Percentiles rank a stretch among this genome's conserved stretches.
These are phyloP conservation scores for Protomyctophum bolini DNA, from an alignment of 2,113 vertebrate genomes.

Conservation along the genomic window DNA sequence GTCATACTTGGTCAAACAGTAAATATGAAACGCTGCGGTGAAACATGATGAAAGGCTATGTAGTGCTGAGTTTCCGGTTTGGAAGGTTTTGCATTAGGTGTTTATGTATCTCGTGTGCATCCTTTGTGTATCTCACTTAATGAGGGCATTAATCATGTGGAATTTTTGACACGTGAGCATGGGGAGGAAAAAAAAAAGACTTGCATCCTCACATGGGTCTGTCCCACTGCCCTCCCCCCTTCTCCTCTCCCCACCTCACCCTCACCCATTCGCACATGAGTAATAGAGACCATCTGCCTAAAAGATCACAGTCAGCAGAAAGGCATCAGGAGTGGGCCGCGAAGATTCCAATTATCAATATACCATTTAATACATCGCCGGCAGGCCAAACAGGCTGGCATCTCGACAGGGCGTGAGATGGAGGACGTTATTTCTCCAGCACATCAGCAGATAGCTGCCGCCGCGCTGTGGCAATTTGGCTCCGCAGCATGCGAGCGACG, in stretches of 20 bases:
- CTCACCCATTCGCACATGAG: conserved; percentile 55
- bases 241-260: too few relatives aligned
- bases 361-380: conserved; percentile 74
- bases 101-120: too few relatives aligned
- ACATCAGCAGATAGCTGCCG: conserved; percentile 66
- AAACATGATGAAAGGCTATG: too few relatives aligned
- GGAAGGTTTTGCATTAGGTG: too few relatives aligned
- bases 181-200: too few relatives aligned
- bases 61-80: too few relatives aligned
- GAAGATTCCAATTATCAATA: conserved; percentile 81
- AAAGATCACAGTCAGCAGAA: conserved; percentile 77
- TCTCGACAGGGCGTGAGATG: conserved; percentile 64
- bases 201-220: too few relatives aligned
- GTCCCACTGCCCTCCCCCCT: background rate
- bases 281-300: conserved; percentile 73
- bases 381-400: conserved; percentile 68
- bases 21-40: too few relatives aligned
- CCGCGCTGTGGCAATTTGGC: conserved; percentile 61
- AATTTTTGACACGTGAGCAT: too few relatives aligned
- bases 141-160: too few relatives aligned
- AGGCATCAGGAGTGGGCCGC: conserved; percentile 39
- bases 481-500: conserved; percentile 18
- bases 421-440: conserved; percentile 74
- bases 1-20: too few relatives aligned
- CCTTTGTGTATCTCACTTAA: too few relatives aligned